Conservation (phyloP, 1,140 invertebrate genomes). For the Diabrotica virgifera region DNA sequence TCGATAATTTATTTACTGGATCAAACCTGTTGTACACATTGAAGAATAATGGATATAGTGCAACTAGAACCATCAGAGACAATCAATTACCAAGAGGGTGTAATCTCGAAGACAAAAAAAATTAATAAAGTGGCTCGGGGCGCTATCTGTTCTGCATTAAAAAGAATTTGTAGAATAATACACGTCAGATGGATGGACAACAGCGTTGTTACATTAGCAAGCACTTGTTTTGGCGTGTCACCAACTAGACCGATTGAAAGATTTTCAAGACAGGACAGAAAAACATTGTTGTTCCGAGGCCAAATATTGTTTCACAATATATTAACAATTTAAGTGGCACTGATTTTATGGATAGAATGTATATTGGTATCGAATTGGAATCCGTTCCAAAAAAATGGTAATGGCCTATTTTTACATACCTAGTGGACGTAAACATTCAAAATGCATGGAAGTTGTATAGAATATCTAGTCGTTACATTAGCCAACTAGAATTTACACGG, state of each 20-base stretch:
- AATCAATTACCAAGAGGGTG: slow-evolving; percentile 25
- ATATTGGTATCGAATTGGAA: slow-evolving; percentile 11
- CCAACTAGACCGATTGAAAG: slow-evolving; percentile 28
- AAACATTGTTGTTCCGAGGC: slow-evolving; percentile 16
- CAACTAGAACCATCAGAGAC: slow-evolving; percentile 27
- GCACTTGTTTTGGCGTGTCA: slow-evolving; percentile 25
- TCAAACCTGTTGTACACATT: not conserved
- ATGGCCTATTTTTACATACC: too few relatives aligned
- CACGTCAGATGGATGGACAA: slow-evolving; percentile 31
- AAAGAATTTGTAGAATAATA: slow-evolving; percentile 19
- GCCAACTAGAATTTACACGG: too few relatives aligned
- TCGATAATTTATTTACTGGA: slow-evolving; percentile 6
- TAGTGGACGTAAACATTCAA: too few relatives aligned
- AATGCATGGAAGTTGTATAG: too few relatives aligned
- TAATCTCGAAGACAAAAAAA: slow-evolving; percentile 7
- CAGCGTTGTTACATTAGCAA: slow-evolving; percentile 31
- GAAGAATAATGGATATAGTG: slow-evolving; percentile 1
- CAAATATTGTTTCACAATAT: slow-evolving; percentile 11
- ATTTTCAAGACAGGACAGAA: slow-evolving; percentile 25
- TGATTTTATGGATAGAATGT: slow-evolving; percentile 20
- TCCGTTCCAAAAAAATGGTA: slow-evolving; percentile 16
- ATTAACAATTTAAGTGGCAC: slow-evolving; percentile 20
- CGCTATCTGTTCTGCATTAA: slow-evolving; percentile 8
- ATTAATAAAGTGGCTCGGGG: slow-evolving; percentile 24
- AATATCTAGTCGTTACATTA: too few relatives aligned